These are phyloP conservation scores for Lymantria monacha DNA, from an alignment of 2,888 invertebrate genomes.

Conservation along the genomic window DNA sequence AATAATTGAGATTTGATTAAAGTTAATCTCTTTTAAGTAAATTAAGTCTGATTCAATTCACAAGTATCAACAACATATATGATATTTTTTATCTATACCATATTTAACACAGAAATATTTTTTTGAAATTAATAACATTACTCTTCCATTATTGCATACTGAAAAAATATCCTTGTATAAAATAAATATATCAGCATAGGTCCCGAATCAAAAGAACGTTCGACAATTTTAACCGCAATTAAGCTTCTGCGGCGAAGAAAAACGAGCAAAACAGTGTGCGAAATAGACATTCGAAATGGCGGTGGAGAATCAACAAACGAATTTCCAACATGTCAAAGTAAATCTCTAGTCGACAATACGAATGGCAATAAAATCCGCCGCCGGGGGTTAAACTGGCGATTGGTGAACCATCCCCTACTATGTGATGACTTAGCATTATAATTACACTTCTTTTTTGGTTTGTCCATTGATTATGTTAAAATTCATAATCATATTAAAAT, in stretches of 20 bases:
- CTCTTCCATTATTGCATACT: no score
- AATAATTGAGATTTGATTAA: no score
- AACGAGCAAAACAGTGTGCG: constrained; percentile 41
- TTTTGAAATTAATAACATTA: no score
- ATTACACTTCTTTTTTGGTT: background rate
- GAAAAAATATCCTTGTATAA: no score
- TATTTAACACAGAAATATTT: no score
- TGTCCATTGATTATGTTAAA: no score
- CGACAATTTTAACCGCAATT: constrained; percentile 34
- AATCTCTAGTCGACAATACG: constrained; percentile 77
- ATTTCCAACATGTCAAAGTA: constrained; percentile 77
- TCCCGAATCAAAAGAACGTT: constrained; percentile 14
- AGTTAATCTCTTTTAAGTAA: no score
- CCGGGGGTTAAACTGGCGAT: constrained; percentile 58
- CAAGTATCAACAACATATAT: no score
- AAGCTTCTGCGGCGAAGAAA: constrained; percentile 43
- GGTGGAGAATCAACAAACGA: constrained; percentile 71
- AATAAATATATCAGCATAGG: background rate
- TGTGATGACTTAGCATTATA: constrained; percentile 3
- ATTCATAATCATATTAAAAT: no score
- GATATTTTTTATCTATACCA: no score
- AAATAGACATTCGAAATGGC: constrained; percentile 52
- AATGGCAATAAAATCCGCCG: constrained; percentile 77
- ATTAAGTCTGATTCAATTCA: no score
- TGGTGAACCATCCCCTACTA: constrained; percentile 67